These are phyloP conservation scores for Hipposideros armiger DNA, from an alignment of 2,113 vertebrate genomes.

Conservation along the genomic window DNA sequence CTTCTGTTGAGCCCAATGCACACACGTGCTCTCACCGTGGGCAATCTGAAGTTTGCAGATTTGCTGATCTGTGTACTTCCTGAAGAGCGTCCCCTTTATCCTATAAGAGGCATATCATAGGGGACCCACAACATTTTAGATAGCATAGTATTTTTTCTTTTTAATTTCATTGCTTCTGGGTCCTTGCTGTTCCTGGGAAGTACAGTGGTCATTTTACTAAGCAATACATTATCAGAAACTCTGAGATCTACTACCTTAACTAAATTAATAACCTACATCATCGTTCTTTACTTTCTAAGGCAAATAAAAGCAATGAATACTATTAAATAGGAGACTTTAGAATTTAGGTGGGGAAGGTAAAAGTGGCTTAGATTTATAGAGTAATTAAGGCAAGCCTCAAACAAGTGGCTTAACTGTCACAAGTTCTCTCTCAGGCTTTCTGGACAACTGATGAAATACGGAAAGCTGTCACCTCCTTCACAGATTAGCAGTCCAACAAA, in stretches of 20 bases:
- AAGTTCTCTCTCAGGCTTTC: constrained; percentile 1
- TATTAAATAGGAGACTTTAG: background rate
- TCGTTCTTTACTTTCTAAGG: constrained; percentile 12
- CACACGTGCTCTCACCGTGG: background rate
- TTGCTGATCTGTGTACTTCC: background rate
- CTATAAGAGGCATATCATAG: background rate
- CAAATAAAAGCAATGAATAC: background rate
- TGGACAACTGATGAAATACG: constrained; percentile 17
- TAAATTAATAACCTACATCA: background rate
- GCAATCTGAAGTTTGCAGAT: background rate
- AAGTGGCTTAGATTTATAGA: background rate
- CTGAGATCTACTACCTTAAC: background rate
- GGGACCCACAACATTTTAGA: background rate
- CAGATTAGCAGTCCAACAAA: background rate
- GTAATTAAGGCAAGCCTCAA: background rate
- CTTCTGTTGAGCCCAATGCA: background rate
- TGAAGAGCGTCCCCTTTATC: background rate
- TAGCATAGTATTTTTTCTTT: background rate
- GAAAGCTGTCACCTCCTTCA: constrained; percentile 25
- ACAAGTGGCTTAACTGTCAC: background rate
- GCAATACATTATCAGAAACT: background rate
- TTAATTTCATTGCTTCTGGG: background rate
- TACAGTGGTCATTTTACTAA: background rate
- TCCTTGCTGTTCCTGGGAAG: background rate
- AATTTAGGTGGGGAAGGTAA: background rate